phyloP scores from a whole-genome alignment of 2,113 vertebrate species.

The Hypocryptadius cinnamomeus region DNA sequence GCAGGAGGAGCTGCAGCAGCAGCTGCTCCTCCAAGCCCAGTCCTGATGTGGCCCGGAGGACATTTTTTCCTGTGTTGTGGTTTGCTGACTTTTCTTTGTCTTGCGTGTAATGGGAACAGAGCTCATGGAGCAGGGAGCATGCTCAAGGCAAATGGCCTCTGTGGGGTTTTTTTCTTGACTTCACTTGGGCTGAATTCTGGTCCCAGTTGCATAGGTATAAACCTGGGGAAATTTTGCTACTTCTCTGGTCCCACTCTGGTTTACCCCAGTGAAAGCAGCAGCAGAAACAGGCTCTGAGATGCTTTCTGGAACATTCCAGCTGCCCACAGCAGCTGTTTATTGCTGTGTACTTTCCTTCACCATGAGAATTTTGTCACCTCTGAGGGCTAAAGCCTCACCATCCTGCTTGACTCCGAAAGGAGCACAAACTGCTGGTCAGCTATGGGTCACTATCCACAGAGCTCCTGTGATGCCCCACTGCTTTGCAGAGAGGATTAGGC shows the following conservation, averaged over 20 bases:
- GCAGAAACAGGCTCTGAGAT: not conserved
- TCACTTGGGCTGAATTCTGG: not conserved
- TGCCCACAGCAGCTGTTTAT: not conserved
- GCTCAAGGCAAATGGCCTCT: not conserved
- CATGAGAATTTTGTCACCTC: not conserved
- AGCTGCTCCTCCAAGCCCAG: not conserved
- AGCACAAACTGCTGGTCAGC: not conserved
- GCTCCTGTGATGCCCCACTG: not conserved
- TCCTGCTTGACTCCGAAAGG: rapidly evolving
- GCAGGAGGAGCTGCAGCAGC: not conserved
- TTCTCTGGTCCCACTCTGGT: not conserved
- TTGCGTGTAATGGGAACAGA: not conserved
- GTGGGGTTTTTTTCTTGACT: not conserved
- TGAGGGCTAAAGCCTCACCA: not conserved
- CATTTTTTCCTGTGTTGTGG: conserved; percentile 53
- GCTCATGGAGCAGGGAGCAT: not conserved
- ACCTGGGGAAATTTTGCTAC: not conserved
- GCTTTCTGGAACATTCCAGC: not conserved
- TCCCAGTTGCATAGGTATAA: not conserved
- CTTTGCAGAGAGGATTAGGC: not conserved
- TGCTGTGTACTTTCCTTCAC: not conserved
- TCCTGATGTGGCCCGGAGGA: not conserved
- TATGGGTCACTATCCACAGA: not conserved
- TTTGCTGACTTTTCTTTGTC: conserved; percentile 47
- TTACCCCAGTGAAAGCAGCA: not conserved